Base-by-base conservation (phyloP, 1,140 invertebrate genomes). In the Aphaenogaster rudis region DNA sequence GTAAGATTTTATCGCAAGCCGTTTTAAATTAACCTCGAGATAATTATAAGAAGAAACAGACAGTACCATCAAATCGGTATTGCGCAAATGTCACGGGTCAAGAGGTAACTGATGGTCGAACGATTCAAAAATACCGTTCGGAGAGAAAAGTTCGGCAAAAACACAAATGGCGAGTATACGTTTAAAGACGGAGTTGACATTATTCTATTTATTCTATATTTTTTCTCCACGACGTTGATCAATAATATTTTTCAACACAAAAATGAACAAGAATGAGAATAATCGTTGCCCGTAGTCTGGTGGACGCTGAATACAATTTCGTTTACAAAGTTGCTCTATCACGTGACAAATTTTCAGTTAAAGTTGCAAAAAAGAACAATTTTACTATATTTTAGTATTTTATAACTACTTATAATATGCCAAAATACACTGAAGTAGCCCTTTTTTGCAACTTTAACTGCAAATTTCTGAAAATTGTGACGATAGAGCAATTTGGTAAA, bases 161-260 rank as follows among this genome's bases (percentile, higher is more conserved):
- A 59, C 39, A 45, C 80, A 48, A 82, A n/a, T 74, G 54, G 13
- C 63, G 36, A 21, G 48, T 28, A 4, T 36, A 64, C 3, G 59
- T 17, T 79, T 50, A 36, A 81, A 69, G 78, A 71, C 36, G 39
- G 15, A 80, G 42, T 8, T 48, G 54, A 50, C 13, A 45, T 76
- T 54, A 69, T 67, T 76, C 28, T 61, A 63, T 84, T 84, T 76
- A 76, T 76, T 64, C 17, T 45, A 63, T 74, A 45, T 54, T 81
- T 72, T 84, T 61, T 36, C 67, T 28, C 69, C 39, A 39, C 57
- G 80, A 84, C 33, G 42, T 13, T 21, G 42, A 57, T 82, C 39
- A 42, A 59, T 82, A 82, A 28, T 28, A 28, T 28, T 28, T 28
- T 28, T 28, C 28, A 28, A 28, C 28, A 28, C 28, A 28, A 28